Evolutionary conservation across 2,888 invertebrate species (phyloP), one percentile per base, ranked within the genome.

Genomic region (Eilema sororculum): DNA sequence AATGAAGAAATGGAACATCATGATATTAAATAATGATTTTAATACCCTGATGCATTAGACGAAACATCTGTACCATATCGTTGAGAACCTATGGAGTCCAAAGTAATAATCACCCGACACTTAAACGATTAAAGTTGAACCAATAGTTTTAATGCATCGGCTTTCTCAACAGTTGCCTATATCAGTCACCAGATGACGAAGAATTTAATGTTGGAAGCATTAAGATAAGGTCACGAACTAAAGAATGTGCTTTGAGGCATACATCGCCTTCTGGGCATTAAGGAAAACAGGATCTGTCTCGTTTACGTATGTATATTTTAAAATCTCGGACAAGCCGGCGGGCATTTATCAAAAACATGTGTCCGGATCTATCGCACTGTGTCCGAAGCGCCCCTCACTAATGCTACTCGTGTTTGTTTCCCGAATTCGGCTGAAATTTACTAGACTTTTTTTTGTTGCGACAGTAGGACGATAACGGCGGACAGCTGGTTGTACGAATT

Each of bases 271-370:
- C 41, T 28, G 28, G 30, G 6, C 13, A 46, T 12, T 25, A 52
- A 52, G 10, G n/a, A 30, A 24, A 28, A 52, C 41, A 63, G 24
- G 16, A 20, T 22, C 24, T 62, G 28, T 25, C 56, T 52, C 37
- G 16, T 25, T 63, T 62, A 24, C 8, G 33, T 69, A 58, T 66
- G 56, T 71, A 76, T 75, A 65, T 41, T 73, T 76, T 79, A 84
- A 73, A 78, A 76, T 72, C 69, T 69, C 67, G 69, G 68, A 73
- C 71, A 65, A 74, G 64, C 82, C 83, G 78, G 74, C 76, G 87
- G 84, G 87, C 78, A 85, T 89, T 86, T 90, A 87, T 91, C 89
- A 89, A 79, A 87, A 78, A 83, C 33, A 16, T 82, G 79, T 72
- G 78, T 82, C 73, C 75, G 86, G 87, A 85, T 88, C 85, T 90